Percentiles rank a stretch among this genome's conserved stretches.
Evolutionary conservation across 64 coral and sea anemone species (phyloP).

Genomic region (Anthopleura sola): DNA sequence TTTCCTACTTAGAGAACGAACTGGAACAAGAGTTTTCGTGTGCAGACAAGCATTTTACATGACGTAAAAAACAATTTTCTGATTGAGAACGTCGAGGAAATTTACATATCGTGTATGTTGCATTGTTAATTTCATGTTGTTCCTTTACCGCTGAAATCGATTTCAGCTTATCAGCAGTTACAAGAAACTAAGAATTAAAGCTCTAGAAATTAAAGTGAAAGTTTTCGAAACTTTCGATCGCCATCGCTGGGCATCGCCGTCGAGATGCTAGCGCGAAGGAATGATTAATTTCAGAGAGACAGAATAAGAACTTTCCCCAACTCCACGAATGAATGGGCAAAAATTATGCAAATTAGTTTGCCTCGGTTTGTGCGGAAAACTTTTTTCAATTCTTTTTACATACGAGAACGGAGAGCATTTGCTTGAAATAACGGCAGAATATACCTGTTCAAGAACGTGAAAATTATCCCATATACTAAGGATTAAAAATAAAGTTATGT

Average conservation of each 20-base stretch:
- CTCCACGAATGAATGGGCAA: slow-evolving; percentile 88
- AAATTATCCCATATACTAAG: neutral
- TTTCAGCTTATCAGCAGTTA: slow-evolving; percentile 16
- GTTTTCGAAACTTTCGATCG: slow-evolving; percentile 28
- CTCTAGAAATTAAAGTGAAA: slow-evolving; percentile 26
- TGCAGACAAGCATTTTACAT: slow-evolving; percentile 12
- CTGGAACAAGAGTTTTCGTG: slow-evolving; percentile 11
- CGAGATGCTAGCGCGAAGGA: neutral
- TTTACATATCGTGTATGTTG: slow-evolving; percentile 29
- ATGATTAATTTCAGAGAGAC: slow-evolving; percentile 29
- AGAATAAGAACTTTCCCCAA: slow-evolving; percentile 78
- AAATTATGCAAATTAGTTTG: slow-evolving; percentile 98
- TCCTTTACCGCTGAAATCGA: slow-evolving; percentile 13
- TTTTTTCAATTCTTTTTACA: slow-evolving; percentile 65
- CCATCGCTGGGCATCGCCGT: neutral
- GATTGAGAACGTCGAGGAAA: neutral
- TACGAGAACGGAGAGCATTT: slow-evolving; percentile 15
- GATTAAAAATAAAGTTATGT: neutral
- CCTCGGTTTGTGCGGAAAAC: slow-evolving; percentile 58
- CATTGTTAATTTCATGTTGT: slow-evolving; percentile 36
- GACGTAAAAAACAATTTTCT: slow-evolving; percentile 17
- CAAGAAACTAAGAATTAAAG: slow-evolving; percentile 17
- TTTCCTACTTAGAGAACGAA: slow-evolving; percentile 6
- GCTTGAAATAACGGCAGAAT: slow-evolving; percentile 34
- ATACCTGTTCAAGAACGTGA: neutral